Evolutionary conservation across 30 jellyfish, hydroid and myxozoan genomes (phyloP), one percentile per base, ranked within the genome.

Genomic region (Hydractinia echinata): DNA sequence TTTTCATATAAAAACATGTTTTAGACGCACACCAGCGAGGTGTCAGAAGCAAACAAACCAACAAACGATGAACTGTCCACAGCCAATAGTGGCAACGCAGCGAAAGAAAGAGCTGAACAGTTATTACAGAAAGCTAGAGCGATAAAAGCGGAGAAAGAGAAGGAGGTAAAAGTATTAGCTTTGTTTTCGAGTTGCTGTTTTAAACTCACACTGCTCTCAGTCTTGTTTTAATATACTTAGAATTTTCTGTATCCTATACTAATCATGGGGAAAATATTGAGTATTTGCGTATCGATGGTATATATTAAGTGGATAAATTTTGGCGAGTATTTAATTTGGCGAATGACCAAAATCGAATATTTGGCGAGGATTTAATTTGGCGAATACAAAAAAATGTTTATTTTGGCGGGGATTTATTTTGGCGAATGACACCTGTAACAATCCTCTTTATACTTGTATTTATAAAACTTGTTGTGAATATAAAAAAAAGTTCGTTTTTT

Each of bases 21-120:
- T 58, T 16, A 58, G 69, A 58, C 15, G 69, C 69, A 58, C 69
- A 58, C 15, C 69, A 58, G 69, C 3, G 16, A 58, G 69, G 3
- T 30, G 44, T 30, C 44, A 30, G 44, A 30, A 30, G 44, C 44
- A 30, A 30, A 30, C 44, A 30, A 30, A 30, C 44, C 44, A 30
- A 30, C 44, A 30, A 30, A 30, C 1, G 44, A 30, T 30, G 44
- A 30, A 30, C 44, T 2, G 2, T 2, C 44, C 44, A 0, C 44
- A 30, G 44, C 44, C 44, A 30, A 30, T 30, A 30, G 2, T 30
- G 2, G 44, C 44, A 30, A 30, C 44, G 4, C 89, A 73, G 70
- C 10, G 4, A 61, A 67, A 67, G 83, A 82, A 68, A 76, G 55
- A 66, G 95, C 91, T 1, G 86, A 86, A 61, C 76, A 30, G 11